Evolutionary conservation across 2,113 vertebrate genomes (phyloP).

Genomic region (Mus spicilegus): DNA sequence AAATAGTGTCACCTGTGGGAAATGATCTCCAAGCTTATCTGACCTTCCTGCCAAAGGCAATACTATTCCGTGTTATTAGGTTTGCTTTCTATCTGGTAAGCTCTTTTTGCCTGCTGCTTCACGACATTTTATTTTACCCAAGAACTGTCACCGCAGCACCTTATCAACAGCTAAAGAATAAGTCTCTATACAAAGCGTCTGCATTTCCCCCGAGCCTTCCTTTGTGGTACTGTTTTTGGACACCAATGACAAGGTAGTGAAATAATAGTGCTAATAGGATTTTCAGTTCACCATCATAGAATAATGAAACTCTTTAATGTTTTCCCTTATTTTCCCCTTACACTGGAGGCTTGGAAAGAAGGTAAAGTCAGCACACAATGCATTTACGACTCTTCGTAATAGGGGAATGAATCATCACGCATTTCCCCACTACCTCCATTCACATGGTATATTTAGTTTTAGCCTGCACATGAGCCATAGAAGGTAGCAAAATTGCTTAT

Average conservation of each 20-base stretch:
- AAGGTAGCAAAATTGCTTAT: background rate
- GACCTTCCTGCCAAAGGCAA: constrained; percentile 56
- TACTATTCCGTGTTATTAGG: constrained; percentile 48
- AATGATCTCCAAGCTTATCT: constrained; percentile 48
- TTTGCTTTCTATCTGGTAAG: constrained; percentile 62
- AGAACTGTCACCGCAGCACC: constrained; percentile 59
- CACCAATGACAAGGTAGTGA: constrained; percentile 50
- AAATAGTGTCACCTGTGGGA: constrained; percentile 63
- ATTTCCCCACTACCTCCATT: background rate
- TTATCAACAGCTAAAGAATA: constrained; percentile 68
- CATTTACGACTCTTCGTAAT: constrained; percentile 30
- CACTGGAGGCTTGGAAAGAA: constrained; percentile 28
- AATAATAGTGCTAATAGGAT: constrained; percentile 57
- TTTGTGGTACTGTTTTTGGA: constrained; percentile 47
- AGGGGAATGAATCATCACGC: background rate
- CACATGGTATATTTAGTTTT: background rate
- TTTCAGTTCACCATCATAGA: constrained; percentile 9
- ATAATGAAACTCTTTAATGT: constrained; percentile 13
- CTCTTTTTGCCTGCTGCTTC: constrained; percentile 45
- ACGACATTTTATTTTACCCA: constrained; percentile 69
- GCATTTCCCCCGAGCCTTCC: constrained; percentile 57
- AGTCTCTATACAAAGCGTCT: constrained; percentile 49
- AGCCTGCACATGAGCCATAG: background rate
- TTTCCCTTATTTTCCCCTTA: background rate
- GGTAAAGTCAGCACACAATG: constrained; percentile 35